Evolutionary conservation across 2,113 vertebrate genomes (phyloP), one percentile per base, ranked within the genome.

Genomic region (Acrocephalus arundinaceus): DNA sequence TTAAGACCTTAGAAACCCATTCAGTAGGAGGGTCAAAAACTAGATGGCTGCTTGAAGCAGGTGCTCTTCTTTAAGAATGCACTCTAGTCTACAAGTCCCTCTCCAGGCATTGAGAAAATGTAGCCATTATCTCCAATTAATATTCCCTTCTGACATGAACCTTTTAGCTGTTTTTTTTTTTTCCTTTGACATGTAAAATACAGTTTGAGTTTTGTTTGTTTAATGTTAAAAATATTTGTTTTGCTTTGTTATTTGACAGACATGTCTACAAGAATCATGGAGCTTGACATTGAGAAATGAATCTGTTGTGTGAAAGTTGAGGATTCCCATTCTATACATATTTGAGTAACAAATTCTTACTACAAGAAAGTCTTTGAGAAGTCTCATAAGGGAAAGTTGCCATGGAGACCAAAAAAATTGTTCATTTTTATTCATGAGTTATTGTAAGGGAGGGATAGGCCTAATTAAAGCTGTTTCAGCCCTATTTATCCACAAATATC

Each of bases 361-460:
- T 25, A 76, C 62, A 79, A 85, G 82, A 87, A 90, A 70, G 10
- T 65, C 75, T 92, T 96, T 89, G 72, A 91, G 68, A 93, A 87
- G 25, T 57, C 65, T 84, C 55, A 65, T 83, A 73, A 67, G 85
- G 73, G 25, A 86, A 78, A 72, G 59, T 83, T 97, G 16, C 46
- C 78, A 96, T 91, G 70, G 93, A 90, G 41, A 83, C 85, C 7
- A 59, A 35, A 59, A 49, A 49, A 59, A 49, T 3, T 4, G 35
- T 87, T 96, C 48, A 59, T 95, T 96, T 94, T 90, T 95, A 96
- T 97, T 98, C 84, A 91, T 93, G 85, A 92, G 48, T 89, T 94
- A 94, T 75, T 93, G 74, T 96, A 95, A 84, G 68, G 74, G 57
- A 94, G 48, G 65, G 58, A 86, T 72, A 88, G 77, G 80, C 54